A percentile compares a stretch with the other conserved stretches of the same genome.
These are phyloP conservation scores for Ranitomeya variabilis DNA, from an alignment of 2,113 vertebrate species.

Conservation along the genomic window DNA sequence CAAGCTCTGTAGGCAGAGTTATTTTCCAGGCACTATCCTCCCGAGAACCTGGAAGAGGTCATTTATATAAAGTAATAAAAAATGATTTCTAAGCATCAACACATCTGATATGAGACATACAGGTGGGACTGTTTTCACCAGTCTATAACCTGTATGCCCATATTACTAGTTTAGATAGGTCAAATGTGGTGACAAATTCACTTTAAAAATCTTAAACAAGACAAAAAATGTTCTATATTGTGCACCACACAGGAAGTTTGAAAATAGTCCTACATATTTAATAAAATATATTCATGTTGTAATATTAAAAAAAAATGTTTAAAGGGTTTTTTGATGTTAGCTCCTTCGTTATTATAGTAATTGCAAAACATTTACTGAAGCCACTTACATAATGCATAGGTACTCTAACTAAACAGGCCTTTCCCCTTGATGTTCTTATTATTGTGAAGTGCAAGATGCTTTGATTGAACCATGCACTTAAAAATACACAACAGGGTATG, in stretches of 20 bases:
- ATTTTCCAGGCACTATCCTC: too few relatives aligned
- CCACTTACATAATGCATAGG: not conserved
- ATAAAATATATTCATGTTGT: not conserved
- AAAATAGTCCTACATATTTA: not conserved
- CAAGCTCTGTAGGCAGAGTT: too few relatives aligned
- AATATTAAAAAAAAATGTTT: not conserved
- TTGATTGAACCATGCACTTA: not conserved
- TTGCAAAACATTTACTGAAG: not conserved
- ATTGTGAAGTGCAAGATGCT: constrained; percentile 1
- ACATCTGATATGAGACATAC: too few relatives aligned
- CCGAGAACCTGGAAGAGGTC: too few relatives aligned
- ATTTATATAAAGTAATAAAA: too few relatives aligned
- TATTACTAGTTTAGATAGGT: too few relatives aligned
- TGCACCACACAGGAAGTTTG: not conserved
- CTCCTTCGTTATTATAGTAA: not conserved
- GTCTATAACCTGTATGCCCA: too few relatives aligned
- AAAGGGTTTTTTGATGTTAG: not conserved
- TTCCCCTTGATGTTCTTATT: not conserved
- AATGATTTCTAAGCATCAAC: too few relatives aligned
- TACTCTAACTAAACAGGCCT: not conserved
- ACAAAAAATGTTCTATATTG: too few relatives aligned
- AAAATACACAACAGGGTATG: not conserved
- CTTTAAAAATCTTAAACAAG: too few relatives aligned
- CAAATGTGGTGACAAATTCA: too few relatives aligned
- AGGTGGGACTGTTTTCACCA: too few relatives aligned